phyloP scores from a whole-genome alignment of 1,140 invertebrate genomes.

The Musca domestica region DNA sequence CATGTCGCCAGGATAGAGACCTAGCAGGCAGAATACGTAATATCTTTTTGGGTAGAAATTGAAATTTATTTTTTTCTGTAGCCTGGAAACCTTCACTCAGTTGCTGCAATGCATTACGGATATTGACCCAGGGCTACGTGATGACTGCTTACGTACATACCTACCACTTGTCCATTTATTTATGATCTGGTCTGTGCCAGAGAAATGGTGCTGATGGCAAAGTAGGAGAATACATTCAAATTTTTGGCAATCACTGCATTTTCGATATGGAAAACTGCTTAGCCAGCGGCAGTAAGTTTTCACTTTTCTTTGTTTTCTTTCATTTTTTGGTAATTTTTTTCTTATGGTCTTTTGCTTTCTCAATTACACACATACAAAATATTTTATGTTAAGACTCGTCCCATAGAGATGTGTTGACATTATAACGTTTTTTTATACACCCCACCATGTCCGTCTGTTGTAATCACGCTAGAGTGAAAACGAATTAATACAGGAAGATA shows the following conservation, averaged over 20 bases:
- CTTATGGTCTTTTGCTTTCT: not conserved
- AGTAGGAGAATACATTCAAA: not conserved
- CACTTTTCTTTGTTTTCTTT: not conserved
- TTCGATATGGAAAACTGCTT: constrained; percentile 28
- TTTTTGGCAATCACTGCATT: constrained; percentile 28
- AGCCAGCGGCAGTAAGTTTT: constrained; percentile 24
- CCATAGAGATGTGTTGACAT: no score
- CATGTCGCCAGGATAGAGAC: constrained; percentile 15
- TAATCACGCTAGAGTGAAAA: no score
- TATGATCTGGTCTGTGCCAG: constrained; percentile 27
- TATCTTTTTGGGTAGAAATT: no score
- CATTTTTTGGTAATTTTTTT: not conserved
- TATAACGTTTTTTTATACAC: no score
- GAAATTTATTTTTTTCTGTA: not conserved
- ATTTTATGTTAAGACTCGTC: no score
- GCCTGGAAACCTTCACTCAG: constrained; percentile 25
- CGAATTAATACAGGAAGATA: no score
- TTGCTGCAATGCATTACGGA: constrained; percentile 23
- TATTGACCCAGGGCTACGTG: constrained; percentile 23
- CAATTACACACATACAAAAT: no score
- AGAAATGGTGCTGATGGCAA: not conserved
- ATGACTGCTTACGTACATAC: constrained; percentile 22
- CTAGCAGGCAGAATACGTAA: no score
- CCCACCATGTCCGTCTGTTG: no score
- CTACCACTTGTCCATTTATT: constrained; percentile 28